These are phyloP conservation scores for Eurosta solidaginis DNA, from an alignment of 1,140 invertebrate genomes.

Conservation along the genomic window DNA sequence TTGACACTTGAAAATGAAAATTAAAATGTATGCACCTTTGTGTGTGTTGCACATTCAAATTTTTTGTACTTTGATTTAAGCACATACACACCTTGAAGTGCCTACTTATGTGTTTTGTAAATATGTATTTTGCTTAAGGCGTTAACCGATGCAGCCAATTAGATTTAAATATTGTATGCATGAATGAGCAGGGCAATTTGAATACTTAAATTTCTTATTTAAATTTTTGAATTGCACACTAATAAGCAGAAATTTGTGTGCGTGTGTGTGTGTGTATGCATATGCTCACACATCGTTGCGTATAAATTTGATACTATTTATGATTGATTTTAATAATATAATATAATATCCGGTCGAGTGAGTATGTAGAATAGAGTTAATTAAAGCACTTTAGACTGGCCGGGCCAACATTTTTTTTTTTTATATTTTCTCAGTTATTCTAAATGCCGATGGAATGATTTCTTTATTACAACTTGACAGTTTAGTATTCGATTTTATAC, in stretches of 20 bases:
- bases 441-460: no score
- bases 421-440: no score
- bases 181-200: conserved; percentile 2
- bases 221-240: not conserved
- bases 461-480: no score
- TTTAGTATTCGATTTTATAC: no score
- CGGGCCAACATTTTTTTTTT: no score
- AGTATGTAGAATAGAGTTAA: not conserved
- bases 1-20: not conserved
- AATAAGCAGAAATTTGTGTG: no score
- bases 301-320: not conserved
- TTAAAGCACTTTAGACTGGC: not conserved
- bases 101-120: not conserved
- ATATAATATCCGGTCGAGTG: not conserved
- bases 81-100: not conserved
- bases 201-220: not conserved
- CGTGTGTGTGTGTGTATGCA: no score
- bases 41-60: not conserved
- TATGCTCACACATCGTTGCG: not conserved
- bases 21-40: no score
- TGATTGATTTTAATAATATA: not conserved
- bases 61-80: no score
- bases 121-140: not conserved
- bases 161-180: conserved; percentile 14
- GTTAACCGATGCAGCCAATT: not conserved